phyloP scores from a whole-genome alignment of 2,797 vertebrate genomes.

The Oryzias dopingdopingensis region DNA sequence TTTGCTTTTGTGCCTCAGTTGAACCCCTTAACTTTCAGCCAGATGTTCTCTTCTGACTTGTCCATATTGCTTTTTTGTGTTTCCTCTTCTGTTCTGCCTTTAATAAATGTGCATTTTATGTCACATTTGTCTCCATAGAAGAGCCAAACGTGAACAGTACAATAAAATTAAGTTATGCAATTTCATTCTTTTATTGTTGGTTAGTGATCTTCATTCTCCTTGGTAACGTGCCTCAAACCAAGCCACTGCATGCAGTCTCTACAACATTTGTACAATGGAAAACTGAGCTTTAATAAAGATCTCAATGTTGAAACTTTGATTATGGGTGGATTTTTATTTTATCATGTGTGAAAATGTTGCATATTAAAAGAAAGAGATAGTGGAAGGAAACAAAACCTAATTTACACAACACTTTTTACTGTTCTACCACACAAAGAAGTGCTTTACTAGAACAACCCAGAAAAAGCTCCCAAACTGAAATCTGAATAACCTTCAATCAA shows the following conservation, averaged over 20 bases:
- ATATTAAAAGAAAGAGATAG: too few species aligned
- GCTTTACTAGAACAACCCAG: too few species aligned
- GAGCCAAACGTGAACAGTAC: slow-evolving; percentile 62
- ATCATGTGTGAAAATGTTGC: not conserved
- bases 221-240: slow-evolving; percentile 84
- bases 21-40: slow-evolving; percentile 36
- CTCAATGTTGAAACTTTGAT: slow-evolving; percentile 76
- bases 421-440: too few species aligned
- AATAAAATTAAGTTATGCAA: slow-evolving; percentile 83
- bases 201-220: slow-evolving; percentile 69
- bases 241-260: slow-evolving; percentile 85
- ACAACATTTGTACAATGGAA: slow-evolving; percentile 84
- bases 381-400: too few species aligned
- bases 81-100: slow-evolving; percentile 57
- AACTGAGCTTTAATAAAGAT: slow-evolving; percentile 87
- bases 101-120: slow-evolving; percentile 56
- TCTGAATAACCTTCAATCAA: too few species aligned
- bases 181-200: slow-evolving; percentile 34
- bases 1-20: slow-evolving; percentile 66
- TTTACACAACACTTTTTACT: too few species aligned
- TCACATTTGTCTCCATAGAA: slow-evolving; percentile 55
- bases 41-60: slow-evolving; percentile 58
- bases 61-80: slow-evolving; percentile 67
- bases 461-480: too few species aligned
- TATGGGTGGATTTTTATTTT: not conserved